Conservation (phyloP, 2,113 vertebrate species). For the Chionis minor region DNA sequence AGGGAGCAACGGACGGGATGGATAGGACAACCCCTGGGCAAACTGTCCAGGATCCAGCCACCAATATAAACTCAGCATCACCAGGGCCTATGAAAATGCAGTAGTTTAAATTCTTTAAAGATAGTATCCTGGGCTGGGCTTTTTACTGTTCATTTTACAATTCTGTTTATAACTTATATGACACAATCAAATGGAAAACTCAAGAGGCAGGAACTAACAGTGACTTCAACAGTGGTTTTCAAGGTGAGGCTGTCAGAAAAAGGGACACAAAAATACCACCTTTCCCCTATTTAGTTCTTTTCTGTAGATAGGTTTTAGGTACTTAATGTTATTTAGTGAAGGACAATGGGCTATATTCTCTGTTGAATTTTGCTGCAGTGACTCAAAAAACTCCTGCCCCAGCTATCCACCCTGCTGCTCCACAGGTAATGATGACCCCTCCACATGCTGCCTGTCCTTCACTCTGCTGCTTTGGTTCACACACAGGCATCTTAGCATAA, state of each 20-base stretch:
- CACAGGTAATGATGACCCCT: not conserved
- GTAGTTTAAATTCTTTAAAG: not conserved
- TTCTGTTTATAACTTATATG: constrained; percentile 14
- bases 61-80: not conserved
- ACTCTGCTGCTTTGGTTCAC: not conserved
- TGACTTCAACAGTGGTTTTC: not conserved
- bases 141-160: constrained; percentile 21
- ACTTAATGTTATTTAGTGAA: not conserved
- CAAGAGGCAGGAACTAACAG: not conserved
- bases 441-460: not conserved
- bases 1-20: not conserved
- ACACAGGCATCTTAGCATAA: not conserved
- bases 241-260: not conserved
- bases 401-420: not conserved
- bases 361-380: not conserved
- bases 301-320: not conserved
- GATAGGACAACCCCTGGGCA: not conserved
- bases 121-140: not conserved
- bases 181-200: not conserved
- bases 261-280: not conserved
- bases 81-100: not conserved
- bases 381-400: not conserved
- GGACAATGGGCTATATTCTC: not conserved
- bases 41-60: not conserved
- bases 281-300: not conserved